These are phyloP conservation scores for Ardeotis arabs DNA, from an alignment of 2,113 vertebrate genomes.

Conservation along the genomic window DNA sequence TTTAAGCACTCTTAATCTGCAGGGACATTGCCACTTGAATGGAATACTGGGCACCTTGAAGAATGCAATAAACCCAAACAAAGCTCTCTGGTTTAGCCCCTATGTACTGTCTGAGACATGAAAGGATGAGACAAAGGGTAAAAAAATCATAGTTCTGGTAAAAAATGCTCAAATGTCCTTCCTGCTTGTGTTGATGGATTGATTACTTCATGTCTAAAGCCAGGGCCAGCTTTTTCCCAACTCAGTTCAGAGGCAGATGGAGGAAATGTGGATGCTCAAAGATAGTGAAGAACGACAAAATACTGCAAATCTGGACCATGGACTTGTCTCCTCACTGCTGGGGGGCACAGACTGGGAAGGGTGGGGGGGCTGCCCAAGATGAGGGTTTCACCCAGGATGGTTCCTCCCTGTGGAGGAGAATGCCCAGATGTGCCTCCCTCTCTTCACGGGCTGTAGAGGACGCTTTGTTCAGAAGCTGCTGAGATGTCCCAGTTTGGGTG, in stretches of 20 bases:
- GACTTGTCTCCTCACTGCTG: neutral
- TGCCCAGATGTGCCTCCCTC: neutral
- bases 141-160: neutral
- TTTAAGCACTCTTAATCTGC: neutral
- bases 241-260: neutral
- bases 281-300: neutral
- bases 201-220: neutral
- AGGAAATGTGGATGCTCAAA: neutral
- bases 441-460: neutral
- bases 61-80: neutral
- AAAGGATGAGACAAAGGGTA: neutral
- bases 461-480: neutral
- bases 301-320: neutral
- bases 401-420: neutral
- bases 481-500: neutral
- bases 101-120: neutral
- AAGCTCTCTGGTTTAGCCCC: neutral
- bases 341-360: fast-evolving
- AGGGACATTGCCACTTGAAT: neutral
- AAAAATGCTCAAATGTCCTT: neutral
- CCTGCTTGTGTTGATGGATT: neutral
- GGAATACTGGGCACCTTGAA: neutral
- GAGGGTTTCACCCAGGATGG: neutral
- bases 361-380: neutral
- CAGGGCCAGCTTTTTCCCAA: neutral